phyloP scores from a whole-genome alignment of 1,140 invertebrate genomes.

The Caerostris extrusa region DNA sequence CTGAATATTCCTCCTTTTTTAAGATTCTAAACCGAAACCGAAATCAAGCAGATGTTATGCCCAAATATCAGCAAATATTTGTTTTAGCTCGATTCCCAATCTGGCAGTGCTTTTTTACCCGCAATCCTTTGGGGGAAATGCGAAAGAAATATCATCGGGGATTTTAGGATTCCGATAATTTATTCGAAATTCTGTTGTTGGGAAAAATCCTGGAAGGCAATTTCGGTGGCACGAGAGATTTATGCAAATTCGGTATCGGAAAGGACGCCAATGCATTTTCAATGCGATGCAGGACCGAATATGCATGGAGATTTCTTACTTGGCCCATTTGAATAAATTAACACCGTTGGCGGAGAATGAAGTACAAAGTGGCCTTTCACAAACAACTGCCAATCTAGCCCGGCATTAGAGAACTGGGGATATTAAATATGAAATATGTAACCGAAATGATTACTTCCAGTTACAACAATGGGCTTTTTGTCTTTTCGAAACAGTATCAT shows the following conservation, averaged over 20 bases:
- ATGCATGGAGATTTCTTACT: background rate
- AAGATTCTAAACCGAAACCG: too few relatives aligned
- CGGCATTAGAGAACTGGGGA: background rate
- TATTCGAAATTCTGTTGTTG: background rate
- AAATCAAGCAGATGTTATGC: too few relatives aligned
- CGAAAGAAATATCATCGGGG: background rate
- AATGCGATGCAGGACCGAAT: background rate
- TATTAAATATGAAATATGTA: constrained; percentile 16
- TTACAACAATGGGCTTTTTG: background rate
- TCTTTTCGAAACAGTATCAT: background rate
- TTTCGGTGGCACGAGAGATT: background rate
- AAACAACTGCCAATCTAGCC: background rate
- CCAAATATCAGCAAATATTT: background rate
- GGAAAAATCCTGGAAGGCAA: background rate
- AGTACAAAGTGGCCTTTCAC: background rate
- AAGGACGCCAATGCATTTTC: background rate
- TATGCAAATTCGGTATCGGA: background rate
- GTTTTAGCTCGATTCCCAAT: background rate
- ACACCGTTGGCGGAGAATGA: background rate
- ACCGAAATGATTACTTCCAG: background rate
- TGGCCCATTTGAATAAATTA: constrained; percentile 14
- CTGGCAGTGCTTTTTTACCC: background rate
- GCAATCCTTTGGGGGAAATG: background rate
- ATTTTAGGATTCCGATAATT: background rate
- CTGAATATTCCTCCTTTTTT: too few relatives aligned